Percentiles rank a stretch among this genome's conserved stretches.
These are phyloP conservation scores for Ploceus nigricollis DNA, from an alignment of 2,113 vertebrate genomes.

Conservation along the genomic window DNA sequence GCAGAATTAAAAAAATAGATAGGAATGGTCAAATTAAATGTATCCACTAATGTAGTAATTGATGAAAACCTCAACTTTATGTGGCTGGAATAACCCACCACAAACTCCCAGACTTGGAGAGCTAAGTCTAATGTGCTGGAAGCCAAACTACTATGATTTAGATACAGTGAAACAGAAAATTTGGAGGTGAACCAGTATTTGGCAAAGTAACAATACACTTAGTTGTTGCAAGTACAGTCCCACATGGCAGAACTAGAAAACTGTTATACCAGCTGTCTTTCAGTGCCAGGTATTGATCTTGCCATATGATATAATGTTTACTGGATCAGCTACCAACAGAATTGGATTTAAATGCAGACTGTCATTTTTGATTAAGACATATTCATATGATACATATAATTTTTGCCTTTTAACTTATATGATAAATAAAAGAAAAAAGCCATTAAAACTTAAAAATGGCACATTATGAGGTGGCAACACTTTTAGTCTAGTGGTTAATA, in stretches of 20 bases:
- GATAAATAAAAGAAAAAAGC: not conserved
- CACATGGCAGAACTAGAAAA: not conserved
- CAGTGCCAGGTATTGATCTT: not conserved
- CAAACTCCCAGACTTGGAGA: not conserved
- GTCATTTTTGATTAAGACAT: not conserved
- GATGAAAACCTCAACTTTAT: not conserved
- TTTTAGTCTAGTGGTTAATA: not conserved
- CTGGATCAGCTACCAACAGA: not conserved
- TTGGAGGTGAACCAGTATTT: not conserved
- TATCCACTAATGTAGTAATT: not conserved
- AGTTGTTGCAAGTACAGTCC: not conserved
- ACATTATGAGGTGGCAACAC: not conserved
- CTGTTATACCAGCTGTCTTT: not conserved
- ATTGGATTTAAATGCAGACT: not conserved
- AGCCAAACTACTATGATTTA: not conserved
- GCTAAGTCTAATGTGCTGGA: not conserved
- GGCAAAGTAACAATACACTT: not conserved
- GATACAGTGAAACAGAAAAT: not conserved
- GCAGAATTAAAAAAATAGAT: not conserved
- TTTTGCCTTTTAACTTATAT: not conserved
- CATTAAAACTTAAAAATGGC: not conserved
- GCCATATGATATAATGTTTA: not conserved
- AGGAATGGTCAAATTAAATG: not conserved
- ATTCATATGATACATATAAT: not conserved
- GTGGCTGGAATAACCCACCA: not conserved